A percentile compares a stretch with the other conserved stretches of the same genome.
Conservation (phyloP, 2,888 invertebrate species). For the Adela reaumurella region DNA sequence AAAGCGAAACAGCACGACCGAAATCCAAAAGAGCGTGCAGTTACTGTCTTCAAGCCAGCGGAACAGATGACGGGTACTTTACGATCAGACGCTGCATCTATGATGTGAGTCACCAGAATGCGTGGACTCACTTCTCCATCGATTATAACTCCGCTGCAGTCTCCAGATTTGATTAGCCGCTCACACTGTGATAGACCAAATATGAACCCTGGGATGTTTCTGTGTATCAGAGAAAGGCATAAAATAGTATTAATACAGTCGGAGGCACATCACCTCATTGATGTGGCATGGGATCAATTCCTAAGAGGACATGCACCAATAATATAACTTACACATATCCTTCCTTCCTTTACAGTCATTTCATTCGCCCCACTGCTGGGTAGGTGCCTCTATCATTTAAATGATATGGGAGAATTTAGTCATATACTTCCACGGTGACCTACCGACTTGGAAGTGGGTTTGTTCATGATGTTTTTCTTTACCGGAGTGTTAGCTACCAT, state of each 20-base stretch:
- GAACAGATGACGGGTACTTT: conserved; percentile 35
- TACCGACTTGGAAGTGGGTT: too few species aligned
- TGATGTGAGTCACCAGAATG: conserved; percentile 35
- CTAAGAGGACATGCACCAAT: background rate
- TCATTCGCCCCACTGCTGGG: too few species aligned
- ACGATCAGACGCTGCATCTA: conserved; percentile 26
- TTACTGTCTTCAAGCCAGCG: conserved; percentile 24
- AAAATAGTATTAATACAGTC: conserved; percentile 1
- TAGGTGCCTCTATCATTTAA: too few species aligned
- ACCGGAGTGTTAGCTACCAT: too few species aligned
- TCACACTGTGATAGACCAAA: conserved; percentile 39
- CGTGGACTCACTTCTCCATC: conserved; percentile 37
- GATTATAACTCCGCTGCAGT: conserved; percentile 34
- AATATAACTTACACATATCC: too few species aligned
- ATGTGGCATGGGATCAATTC: too few species aligned
- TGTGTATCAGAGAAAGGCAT: conserved; percentile 18
- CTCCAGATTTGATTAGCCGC: conserved; percentile 18
- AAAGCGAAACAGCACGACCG: conserved; percentile 39
- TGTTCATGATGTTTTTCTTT: too few species aligned
- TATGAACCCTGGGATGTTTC: conserved; percentile 31
- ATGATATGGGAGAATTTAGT: too few species aligned
- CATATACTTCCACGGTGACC: too few species aligned
- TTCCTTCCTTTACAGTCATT: too few species aligned
- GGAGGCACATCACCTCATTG: too few species aligned
- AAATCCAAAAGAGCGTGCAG: conserved; percentile 31